A percentile compares a stretch with the other conserved stretches of the same genome.
phyloP scores from a whole-genome alignment of 2,113 vertebrate genomes.

The Aplodontia rufa region DNA sequence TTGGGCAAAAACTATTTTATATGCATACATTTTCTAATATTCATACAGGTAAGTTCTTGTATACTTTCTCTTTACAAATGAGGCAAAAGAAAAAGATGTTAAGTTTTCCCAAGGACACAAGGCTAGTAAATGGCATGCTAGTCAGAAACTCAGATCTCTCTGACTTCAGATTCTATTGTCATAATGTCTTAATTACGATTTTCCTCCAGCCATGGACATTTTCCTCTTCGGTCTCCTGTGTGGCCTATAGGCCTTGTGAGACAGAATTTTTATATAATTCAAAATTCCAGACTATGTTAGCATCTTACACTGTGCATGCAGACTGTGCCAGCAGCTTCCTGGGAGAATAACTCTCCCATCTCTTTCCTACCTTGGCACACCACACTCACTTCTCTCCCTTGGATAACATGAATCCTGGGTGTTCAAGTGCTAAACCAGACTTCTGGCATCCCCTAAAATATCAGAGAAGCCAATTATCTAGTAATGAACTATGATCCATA shows the following conservation, averaged over 20 bases:
- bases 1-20: background rate
- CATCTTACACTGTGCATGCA: background rate
- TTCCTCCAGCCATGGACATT: background rate
- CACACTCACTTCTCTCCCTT: background rate
- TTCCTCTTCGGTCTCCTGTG: background rate
- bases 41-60: background rate
- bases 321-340: background rate
- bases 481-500: background rate
- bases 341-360: background rate
- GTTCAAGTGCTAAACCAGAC: background rate
- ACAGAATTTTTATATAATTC: background rate
- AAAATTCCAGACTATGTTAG: background rate
- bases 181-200: background rate
- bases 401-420: background rate
- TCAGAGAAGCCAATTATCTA: background rate
- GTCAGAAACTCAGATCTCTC: background rate
- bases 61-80: background rate
- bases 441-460: background rate
- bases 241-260: background rate
- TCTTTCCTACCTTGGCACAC: background rate
- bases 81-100: background rate
- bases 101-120: background rate
- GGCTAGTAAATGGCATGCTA: background rate
- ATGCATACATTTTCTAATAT: background rate
- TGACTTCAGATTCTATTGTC: background rate